These are phyloP conservation scores for Habropoda laboriosa DNA, from an alignment of 1,140 invertebrate genomes.

Conservation along the genomic window DNA sequence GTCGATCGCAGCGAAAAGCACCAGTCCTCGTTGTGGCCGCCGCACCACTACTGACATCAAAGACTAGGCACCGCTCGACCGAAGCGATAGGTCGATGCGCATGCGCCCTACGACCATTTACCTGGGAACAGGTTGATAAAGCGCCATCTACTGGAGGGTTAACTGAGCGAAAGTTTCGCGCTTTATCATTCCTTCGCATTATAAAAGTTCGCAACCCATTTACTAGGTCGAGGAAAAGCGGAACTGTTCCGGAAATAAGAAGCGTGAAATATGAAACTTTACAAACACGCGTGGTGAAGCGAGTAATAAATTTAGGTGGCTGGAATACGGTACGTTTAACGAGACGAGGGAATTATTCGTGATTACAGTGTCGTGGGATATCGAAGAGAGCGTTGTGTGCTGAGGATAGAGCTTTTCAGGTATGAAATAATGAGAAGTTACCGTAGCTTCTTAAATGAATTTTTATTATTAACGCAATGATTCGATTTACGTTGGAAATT, in stretches of 20 bases:
- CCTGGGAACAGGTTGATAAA: conserved; percentile 9
- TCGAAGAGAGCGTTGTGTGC: too few relatives aligned
- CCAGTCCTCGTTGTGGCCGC: conserved; percentile 24
- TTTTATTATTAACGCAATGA: too few relatives aligned
- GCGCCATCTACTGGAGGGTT: conserved; percentile 29
- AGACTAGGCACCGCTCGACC: conserved; percentile 13
- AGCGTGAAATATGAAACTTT: not conserved
- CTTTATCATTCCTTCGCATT: not conserved
- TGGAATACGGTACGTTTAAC: not conserved
- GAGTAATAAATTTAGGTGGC: not conserved
- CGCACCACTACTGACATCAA: conserved; percentile 37
- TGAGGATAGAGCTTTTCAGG: too few relatives aligned
- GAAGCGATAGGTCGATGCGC: conserved; percentile 17
- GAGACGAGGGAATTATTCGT: not conserved
- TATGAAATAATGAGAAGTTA: too few relatives aligned
- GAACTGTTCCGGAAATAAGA: not conserved
- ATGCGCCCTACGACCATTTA: not conserved
- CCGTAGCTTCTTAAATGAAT: too few relatives aligned
- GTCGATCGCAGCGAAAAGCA: not conserved
- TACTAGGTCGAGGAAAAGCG: not conserved
- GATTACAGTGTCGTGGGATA: not conserved
- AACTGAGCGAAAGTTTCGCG: not conserved
- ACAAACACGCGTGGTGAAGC: not conserved
- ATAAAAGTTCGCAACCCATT: conserved; percentile 3
- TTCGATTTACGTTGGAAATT: too few relatives aligned